Evolutionary conservation across 2,888 invertebrate genomes (phyloP).

Genomic region (Nemurella pictetii): DNA sequence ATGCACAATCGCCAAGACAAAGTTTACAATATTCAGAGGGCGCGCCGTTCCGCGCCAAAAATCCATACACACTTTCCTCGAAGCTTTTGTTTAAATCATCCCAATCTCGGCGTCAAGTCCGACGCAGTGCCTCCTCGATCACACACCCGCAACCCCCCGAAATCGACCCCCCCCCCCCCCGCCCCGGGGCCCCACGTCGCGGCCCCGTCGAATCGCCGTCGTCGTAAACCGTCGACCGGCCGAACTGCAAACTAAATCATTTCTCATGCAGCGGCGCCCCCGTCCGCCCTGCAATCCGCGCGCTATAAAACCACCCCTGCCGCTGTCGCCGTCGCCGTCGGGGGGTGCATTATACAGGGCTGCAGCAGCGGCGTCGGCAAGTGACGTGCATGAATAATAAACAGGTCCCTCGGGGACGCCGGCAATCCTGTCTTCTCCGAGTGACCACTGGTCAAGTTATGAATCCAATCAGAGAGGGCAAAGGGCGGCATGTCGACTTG

Average conservation of each 20-base stretch:
- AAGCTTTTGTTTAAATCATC: not conserved
- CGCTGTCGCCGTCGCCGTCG: not conserved
- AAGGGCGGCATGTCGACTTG: not conserved
- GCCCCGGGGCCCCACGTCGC: not conserved
- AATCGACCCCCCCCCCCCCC: not conserved
- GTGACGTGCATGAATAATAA: not conserved
- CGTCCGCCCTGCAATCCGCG: not conserved
- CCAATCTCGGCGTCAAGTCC: not conserved
- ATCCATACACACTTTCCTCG: not conserved
- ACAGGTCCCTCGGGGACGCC: not conserved
- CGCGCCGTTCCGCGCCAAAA: too few species aligned
- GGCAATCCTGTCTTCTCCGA: not conserved
- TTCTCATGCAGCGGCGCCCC: not conserved
- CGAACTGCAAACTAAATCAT: not conserved
- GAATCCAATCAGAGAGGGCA: not conserved
- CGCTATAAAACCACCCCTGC: not conserved
- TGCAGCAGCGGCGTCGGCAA: not conserved
- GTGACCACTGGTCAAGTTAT: not conserved
- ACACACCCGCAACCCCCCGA: not conserved
- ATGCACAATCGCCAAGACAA: too few species aligned
- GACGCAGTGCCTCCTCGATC: not conserved
- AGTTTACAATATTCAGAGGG: too few species aligned
- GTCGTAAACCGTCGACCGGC: not conserved
- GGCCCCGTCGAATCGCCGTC: not conserved
- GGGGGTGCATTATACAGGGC: not conserved